Base-by-base conservation (phyloP, 2,888 invertebrate genomes). In the Mimachlamys varia region DNA sequence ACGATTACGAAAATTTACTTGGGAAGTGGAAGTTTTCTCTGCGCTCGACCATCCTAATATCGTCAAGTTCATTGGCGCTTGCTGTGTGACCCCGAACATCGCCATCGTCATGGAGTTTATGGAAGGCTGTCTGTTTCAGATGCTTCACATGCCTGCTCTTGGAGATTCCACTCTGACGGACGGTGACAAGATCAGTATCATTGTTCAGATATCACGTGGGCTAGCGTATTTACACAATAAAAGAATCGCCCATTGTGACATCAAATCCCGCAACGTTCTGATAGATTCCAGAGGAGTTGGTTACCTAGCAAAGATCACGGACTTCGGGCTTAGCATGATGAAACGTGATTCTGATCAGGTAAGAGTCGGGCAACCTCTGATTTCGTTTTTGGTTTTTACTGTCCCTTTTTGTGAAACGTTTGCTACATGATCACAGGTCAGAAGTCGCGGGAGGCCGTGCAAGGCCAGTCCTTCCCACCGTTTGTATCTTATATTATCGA, bases 241-340 rank as follows among this genome's bases (percentile, higher is more conserved):
- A 15, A 88, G 90, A 10, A 92, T 93, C 55, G 93, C 93, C 17
- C 94, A 94, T 44, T 94, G 94, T 88, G 94, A 94, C 87, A 87
- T 93, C 27, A 94, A 94, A 44, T 91, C 94, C 3, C 91, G 91
- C 44, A 94, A 94, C 89, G 90, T 94, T 88, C 92, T 94, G 1
- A 90, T 94, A 10, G 90, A 91, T 17, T 92, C 91, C 88, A 58
- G 90, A 15, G 76, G 62, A 1, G 91, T 87, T 1, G 88, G 91
- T 55, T 33, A 44, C 1, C 89, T 91, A 38, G 93, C 92, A 15
- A 94, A 94, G 53, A 90, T 94, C 22, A 91, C 93, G 17, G 93
- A 94, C 88, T 94, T 94, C 91, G 94, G 94, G 1, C 90, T 94
- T 7, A 93, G 94, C 87, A 92, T 93, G 91, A 92, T 94, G 88